Evolutionary conservation across 2,888 invertebrate species (phyloP).

Genomic region (Agrotis clavis): DNA sequence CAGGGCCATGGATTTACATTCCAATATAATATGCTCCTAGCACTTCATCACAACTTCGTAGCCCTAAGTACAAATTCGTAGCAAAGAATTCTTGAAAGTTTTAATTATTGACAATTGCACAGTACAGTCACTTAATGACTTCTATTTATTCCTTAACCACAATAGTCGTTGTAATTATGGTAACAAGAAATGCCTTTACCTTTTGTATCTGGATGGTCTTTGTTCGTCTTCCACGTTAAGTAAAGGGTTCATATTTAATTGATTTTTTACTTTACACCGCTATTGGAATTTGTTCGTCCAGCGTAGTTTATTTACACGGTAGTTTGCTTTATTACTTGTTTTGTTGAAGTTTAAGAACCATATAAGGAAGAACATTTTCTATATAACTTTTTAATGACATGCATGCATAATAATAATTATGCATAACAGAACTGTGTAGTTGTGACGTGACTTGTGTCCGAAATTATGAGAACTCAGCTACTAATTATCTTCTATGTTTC

Average conservation of each 20-base stretch:
- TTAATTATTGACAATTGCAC: background rate
- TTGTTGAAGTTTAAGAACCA: background rate
- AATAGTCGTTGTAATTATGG: constrained; percentile 27
- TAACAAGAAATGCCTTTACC: constrained; percentile 31
- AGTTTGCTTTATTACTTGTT: background rate
- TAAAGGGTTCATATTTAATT: constrained; percentile 31
- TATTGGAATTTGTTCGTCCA: constrained; percentile 19
- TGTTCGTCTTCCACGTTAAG: constrained; percentile 26
- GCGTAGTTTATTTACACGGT: constrained; percentile 26
- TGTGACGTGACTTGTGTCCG: too few species aligned
- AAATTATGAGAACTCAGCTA: too few species aligned
- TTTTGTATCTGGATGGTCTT: constrained; percentile 24
- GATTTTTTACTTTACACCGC: constrained; percentile 3
- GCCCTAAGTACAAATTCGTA: background rate
- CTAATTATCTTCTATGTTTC: too few species aligned
- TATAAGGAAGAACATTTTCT: background rate
- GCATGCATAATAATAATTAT: too few species aligned
- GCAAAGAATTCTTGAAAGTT: background rate
- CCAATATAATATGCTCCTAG: background rate
- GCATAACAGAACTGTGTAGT: too few species aligned
- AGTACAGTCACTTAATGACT: background rate
- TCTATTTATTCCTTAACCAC: background rate
- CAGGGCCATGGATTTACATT: background rate
- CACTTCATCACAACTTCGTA: background rate
- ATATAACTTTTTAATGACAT: background rate